A percentile compares a stretch with the other conserved stretches of the same genome.
These are phyloP conservation scores for Heliocidaris erythrogramma DNA, from an alignment of 35 echinoderm and acorn worm genomes.

Conservation along the genomic window DNA sequence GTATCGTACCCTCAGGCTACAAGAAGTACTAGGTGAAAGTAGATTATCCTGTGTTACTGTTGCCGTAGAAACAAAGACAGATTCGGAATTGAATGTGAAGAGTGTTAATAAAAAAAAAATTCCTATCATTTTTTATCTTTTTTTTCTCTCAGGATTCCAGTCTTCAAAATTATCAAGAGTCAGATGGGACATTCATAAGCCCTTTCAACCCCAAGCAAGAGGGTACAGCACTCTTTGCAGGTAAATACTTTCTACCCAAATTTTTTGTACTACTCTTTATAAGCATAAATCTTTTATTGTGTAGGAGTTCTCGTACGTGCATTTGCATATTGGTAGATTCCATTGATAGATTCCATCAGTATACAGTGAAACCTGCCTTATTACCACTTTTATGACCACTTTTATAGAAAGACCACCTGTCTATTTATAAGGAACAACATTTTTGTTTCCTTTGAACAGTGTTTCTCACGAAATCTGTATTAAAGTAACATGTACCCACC, in stretches of 20 bases:
- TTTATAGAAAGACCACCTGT: too few relatives aligned
- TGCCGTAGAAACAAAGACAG: background rate
- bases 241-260: constrained; percentile 28
- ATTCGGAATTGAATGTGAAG: background rate
- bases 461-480: background rate
- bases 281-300: background rate
- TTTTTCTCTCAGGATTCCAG: background rate
- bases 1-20: background rate
- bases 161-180: constrained; percentile 1
- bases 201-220: constrained; percentile 75
- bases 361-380: background rate
- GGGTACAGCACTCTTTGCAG: constrained; percentile 88
- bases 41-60: background rate
- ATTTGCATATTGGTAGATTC: background rate
- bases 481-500: background rate
- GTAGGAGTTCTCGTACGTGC: background rate
- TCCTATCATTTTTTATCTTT: background rate
- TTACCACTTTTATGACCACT: too few relatives aligned
- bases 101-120: background rate
- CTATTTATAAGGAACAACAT: background rate
- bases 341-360: background rate
- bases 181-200: constrained; percentile 60
- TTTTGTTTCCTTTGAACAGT: background rate
- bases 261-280: background rate
- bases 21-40: background rate